These are phyloP conservation scores for Pteromalus puparum DNA, from an alignment of 1,140 invertebrate genomes.

Conservation along the genomic window DNA sequence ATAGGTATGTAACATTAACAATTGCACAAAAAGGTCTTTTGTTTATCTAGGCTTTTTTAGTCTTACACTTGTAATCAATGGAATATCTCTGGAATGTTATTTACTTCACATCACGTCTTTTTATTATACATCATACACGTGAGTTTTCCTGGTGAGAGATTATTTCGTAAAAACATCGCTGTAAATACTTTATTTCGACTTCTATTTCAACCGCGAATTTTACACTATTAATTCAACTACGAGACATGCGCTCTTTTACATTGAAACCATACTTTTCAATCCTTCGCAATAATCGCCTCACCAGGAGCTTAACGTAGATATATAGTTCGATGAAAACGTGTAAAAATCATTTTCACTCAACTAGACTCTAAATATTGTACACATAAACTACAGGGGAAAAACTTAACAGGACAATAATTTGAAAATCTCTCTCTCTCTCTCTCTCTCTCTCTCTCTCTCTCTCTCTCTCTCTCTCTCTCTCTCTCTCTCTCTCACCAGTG, in stretches of 20 bases:
- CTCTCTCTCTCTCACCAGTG: background rate
- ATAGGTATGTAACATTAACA: background rate
- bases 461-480: background rate
- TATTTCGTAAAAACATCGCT: background rate
- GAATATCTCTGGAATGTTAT: background rate
- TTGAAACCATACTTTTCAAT: too few relatives aligned
- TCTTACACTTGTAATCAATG: background rate
- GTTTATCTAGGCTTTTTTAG: background rate
- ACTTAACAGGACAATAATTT: background rate
- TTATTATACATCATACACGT: background rate
- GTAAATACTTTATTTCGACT: too few relatives aligned
- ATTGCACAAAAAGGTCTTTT: background rate
- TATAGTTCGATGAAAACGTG: too few relatives aligned
- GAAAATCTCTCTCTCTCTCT: background rate
- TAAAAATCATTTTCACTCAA: too few relatives aligned
- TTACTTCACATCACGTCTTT: background rate
- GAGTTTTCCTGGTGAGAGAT: background rate
- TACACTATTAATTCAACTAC: too few relatives aligned
- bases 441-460: slow-evolving; percentile 1
- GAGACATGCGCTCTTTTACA: background rate
- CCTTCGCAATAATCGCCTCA: too few relatives aligned
- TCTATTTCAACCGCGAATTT: background rate
- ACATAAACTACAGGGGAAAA: background rate
- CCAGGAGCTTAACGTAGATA: too few relatives aligned
- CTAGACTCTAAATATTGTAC: background rate